Evolutionary conservation across 2,113 vertebrate genomes (phyloP), one percentile per base, ranked within the genome.

Genomic region (Aythya baeri): DNA sequence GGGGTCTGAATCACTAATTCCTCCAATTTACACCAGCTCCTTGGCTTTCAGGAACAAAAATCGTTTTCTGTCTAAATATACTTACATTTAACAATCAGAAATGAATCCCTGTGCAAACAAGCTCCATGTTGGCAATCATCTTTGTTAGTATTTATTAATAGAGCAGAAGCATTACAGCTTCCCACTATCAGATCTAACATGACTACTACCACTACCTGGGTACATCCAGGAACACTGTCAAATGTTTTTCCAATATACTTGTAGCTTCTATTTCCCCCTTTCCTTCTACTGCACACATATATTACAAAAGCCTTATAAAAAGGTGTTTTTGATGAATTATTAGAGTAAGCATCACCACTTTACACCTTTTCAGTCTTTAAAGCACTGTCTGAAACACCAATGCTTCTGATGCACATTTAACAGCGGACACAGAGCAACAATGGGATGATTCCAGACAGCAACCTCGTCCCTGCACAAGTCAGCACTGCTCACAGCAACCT

Each of bases 1-100:
- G 77, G 58, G 81, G 54, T 61, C 77, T 23, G 25, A 79, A 92
- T 72, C 2, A 0, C 77, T 93, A 96, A 96, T 96, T 84, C 80
- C 81, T 91, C 58, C 79, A 63, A 91, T 92, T 95, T 95, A 93
- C 86, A 93, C 76, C 66, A 83, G 46, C 76, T 79, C 59, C 83
- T 84, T 65, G 31, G 86, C 81, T 96, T 90, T 91, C 83, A 92
- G 70, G 88, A 90, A 82, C 61, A 94, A 91, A 93, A 96, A 96
- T 82, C 3, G 4, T 86, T 91, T 96, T 93, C 95, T 95, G 7
- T 86, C 82, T 96, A 96, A 96, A 97, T 78, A 96, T 84, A 96
- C 80, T 96, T 96, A 96, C 72, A 97, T 32, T 91, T 90, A 92
- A 92, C 86, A 94, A 94, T 88, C 79, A 94, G 49, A 90, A 96